A percentile compares a stretch with the other conserved stretches of the same genome.
These are phyloP conservation scores for Sphaerophoria taeniata DNA, from an alignment of 2,888 invertebrate species.

Conservation along the genomic window DNA sequence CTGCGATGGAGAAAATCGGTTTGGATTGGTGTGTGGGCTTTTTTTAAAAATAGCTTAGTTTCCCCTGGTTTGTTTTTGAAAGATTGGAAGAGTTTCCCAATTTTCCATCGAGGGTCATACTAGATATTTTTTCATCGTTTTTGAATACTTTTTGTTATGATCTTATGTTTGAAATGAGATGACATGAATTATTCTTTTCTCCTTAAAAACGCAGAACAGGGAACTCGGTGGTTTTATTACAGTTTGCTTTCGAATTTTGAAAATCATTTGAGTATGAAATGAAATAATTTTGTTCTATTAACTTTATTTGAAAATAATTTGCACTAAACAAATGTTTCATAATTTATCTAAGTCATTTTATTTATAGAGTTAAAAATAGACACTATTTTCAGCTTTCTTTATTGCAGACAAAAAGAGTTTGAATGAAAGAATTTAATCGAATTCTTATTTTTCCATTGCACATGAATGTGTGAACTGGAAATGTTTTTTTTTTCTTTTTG, in stretches of 20 bases:
- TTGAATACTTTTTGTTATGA: conserved; percentile 62
- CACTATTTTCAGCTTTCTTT: conserved; percentile 44
- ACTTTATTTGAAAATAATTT: no score
- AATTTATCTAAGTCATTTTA: no score
- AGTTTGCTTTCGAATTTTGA: conserved; percentile 16
- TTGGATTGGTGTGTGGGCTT: conserved; percentile 66
- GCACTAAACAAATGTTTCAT: no score
- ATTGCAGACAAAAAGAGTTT: conserved; percentile 42
- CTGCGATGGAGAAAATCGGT: conserved; percentile 42
- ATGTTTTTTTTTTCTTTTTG: conserved; percentile 13
- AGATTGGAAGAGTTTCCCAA: conserved; percentile 69
- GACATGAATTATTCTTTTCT: conserved; percentile 35
- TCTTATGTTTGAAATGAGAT: conserved; percentile 56
- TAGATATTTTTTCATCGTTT: conserved; percentile 51
- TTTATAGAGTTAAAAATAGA: conserved; percentile 50
- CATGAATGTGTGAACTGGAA: neutral
- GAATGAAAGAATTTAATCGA: neutral
- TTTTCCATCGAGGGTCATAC: conserved; percentile 74
- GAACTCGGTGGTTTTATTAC: neutral
- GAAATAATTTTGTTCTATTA: no score
- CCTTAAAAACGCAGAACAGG: no score
- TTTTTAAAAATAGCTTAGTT: conserved; percentile 67
- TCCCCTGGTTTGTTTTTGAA: conserved; percentile 64
- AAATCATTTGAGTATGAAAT: conserved; percentile 33
- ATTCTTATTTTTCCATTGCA: conserved; percentile 4